phyloP scores from a whole-genome alignment of 2,888 invertebrate genomes.

The Vesta saturnalis region DNA sequence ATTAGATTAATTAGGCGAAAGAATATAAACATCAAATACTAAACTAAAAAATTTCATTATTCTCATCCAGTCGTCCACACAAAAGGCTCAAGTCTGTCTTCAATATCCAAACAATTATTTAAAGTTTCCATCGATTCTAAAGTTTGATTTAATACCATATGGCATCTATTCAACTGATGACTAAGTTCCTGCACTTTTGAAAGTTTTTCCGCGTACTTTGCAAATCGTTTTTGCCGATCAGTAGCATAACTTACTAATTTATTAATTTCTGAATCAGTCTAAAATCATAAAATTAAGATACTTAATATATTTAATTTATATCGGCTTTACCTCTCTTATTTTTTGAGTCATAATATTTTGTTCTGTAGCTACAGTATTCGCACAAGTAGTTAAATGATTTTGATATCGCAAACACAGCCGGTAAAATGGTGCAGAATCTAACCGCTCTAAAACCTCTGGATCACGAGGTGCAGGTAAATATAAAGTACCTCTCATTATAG shows the following conservation, averaged over 20 bases:
- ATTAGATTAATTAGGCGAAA: no score
- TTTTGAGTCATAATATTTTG: conserved; percentile 78
- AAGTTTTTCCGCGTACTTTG: conserved; percentile 86
- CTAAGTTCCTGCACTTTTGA: conserved; percentile 85
- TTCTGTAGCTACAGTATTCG: conserved; percentile 82
- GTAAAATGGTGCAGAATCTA: conserved; percentile 72
- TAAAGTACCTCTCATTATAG: conserved; percentile 89
- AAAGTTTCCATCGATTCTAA: conserved; percentile 86
- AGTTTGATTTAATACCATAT: conserved; percentile 83
- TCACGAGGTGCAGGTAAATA: conserved; percentile 87
- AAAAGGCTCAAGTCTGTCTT: conserved; percentile 87
- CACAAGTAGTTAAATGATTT: conserved; percentile 83
- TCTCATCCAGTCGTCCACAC: conserved; percentile 82
- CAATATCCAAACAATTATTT: conserved; percentile 83
- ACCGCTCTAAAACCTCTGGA: conserved; percentile 84
- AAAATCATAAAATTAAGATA: conserved; percentile 40
- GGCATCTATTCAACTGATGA: conserved; percentile 83
- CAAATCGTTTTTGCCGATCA: conserved; percentile 85
- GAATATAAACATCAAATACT: not conserved
- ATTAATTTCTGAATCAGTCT: conserved; percentile 79
- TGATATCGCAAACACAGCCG: conserved; percentile 84
- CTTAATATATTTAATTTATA: conserved; percentile 13
- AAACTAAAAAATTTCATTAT: conserved; percentile 48
- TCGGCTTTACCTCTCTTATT: conserved; percentile 81
- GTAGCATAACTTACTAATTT: conserved; percentile 75